phyloP scores from a whole-genome alignment of 2,888 invertebrate species.

The Diarsia brunnea region DNA sequence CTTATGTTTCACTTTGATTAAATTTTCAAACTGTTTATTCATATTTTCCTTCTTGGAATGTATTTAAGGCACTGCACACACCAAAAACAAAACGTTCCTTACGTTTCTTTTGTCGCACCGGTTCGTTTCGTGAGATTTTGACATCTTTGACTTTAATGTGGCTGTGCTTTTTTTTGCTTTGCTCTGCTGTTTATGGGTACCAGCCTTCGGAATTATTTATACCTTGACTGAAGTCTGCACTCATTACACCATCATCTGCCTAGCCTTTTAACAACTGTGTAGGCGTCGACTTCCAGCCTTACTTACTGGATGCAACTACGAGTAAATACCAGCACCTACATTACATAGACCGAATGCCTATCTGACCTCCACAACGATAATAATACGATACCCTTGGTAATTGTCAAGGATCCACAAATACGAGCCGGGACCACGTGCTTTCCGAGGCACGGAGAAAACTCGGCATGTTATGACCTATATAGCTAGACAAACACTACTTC shows the following conservation, averaged over 20 bases:
- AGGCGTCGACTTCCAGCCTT: background rate
- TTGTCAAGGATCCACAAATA: background rate
- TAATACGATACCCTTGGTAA: background rate
- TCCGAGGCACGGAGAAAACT: background rate
- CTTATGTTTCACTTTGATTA: slow-evolving; percentile 33
- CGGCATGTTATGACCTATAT: background rate
- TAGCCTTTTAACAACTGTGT: background rate
- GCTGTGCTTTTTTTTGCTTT: too few relatives aligned
- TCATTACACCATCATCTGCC: background rate
- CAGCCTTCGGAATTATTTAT: background rate
- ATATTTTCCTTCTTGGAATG: slow-evolving; percentile 13
- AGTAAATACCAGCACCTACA: background rate
- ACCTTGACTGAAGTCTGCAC: background rate
- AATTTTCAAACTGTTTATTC: slow-evolving; percentile 3
- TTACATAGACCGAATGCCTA: too few relatives aligned
- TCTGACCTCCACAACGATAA: too few relatives aligned
- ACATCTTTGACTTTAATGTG: background rate
- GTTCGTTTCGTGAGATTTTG: background rate
- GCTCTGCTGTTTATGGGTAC: too few relatives aligned
- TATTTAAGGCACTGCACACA: background rate
- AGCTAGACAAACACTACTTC: background rate
- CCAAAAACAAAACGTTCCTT: background rate
- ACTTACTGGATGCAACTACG: background rate
- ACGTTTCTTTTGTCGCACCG: too few relatives aligned
- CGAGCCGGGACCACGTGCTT: background rate